phyloP scores from a whole-genome alignment of 2,888 invertebrate genomes.

The Torymus texanus region DNA sequence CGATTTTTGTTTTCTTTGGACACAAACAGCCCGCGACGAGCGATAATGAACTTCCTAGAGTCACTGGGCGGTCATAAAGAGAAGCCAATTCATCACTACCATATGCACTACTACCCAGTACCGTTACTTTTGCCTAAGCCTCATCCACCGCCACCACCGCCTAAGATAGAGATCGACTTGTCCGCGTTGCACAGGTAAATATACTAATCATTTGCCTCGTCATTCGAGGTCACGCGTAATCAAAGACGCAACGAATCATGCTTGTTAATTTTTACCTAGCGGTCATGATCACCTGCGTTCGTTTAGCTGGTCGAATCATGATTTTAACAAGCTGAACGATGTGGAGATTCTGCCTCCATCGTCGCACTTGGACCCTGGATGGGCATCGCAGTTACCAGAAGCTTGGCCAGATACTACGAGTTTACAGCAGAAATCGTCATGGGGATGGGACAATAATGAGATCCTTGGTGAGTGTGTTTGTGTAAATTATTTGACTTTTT shows the following conservation, averaged over 20 bases:
- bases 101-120: slow-evolving; percentile 66
- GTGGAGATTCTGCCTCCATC: slow-evolving; percentile 1
- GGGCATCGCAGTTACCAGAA: slow-evolving; percentile 40
- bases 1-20: not conserved
- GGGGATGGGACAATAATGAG: slow-evolving; percentile 56
- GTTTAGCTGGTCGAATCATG: slow-evolving; percentile 63
- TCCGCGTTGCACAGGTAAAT: slow-evolving; percentile 44
- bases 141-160: slow-evolving; percentile 10
- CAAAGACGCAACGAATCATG: too few species aligned
- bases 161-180: slow-evolving; percentile 53
- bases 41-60: slow-evolving; percentile 48
- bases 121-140: slow-evolving; percentile 59
- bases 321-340: slow-evolving; percentile 55
- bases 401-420: slow-evolving; percentile 51
- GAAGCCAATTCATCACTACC: slow-evolving; percentile 63
- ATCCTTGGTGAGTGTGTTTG: slow-evolving; percentile 54
- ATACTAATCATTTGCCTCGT: too few species aligned
- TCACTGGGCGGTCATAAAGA: slow-evolving; percentile 45
- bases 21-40: slow-evolving; percentile 34
- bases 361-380: not conserved
- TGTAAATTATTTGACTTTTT: slow-evolving; percentile 1
- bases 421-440: slow-evolving; percentile 29
- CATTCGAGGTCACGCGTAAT: not conserved
- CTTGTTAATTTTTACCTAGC: not conserved
- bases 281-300: slow-evolving; percentile 58